phyloP scores from a whole-genome alignment of 2,113 vertebrate genomes.

The Hippocampus abdominalis region DNA sequence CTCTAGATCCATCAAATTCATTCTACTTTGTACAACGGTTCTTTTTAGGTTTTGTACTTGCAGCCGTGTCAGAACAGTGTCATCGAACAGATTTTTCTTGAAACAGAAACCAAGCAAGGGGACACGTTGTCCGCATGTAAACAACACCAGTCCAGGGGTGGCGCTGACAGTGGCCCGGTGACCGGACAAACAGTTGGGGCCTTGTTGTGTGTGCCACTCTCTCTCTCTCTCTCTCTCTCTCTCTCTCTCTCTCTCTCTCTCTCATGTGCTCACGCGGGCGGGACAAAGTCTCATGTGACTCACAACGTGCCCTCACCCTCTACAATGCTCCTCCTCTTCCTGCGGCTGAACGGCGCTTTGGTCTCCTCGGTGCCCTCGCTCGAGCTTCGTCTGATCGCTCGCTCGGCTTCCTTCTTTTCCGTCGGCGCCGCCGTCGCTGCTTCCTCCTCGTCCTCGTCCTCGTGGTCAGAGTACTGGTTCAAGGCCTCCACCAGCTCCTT shows the following conservation, averaged over 20 bases:
- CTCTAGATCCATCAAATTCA: too few relatives aligned
- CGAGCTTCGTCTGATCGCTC: slow-evolving; percentile 57
- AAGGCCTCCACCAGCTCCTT: slow-evolving; percentile 92
- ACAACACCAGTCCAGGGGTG: slow-evolving; percentile 42
- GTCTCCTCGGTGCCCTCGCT: slow-evolving; percentile 57
- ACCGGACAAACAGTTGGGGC: slow-evolving; percentile 33
- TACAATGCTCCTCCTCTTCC: slow-evolving; percentile 64
- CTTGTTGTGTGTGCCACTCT: slow-evolving; percentile 31
- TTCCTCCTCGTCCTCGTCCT: slow-evolving; percentile 87
- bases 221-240: slow-evolving; percentile 3
- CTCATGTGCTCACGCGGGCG: neutral
- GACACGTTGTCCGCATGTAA: slow-evolving; percentile 40
- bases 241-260: too few relatives aligned
- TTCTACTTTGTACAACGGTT: neutral
- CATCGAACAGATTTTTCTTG: slow-evolving; percentile 48
- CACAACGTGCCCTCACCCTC: slow-evolving; percentile 60
- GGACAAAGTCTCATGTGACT: slow-evolving; percentile 10
- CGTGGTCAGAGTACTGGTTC: slow-evolving; percentile 88
- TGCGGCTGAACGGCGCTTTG: slow-evolving; percentile 51
- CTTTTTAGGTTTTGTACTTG: slow-evolving; percentile 34
- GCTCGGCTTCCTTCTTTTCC: slow-evolving; percentile 77
- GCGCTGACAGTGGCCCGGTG: slow-evolving; percentile 29
- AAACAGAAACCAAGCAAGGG: slow-evolving; percentile 12
- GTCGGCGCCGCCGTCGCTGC: slow-evolving; percentile 74
- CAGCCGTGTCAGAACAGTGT: slow-evolving; percentile 23